Base-by-base conservation (phyloP, 2,888 invertebrate genomes). In the Bellardia pandia region DNA sequence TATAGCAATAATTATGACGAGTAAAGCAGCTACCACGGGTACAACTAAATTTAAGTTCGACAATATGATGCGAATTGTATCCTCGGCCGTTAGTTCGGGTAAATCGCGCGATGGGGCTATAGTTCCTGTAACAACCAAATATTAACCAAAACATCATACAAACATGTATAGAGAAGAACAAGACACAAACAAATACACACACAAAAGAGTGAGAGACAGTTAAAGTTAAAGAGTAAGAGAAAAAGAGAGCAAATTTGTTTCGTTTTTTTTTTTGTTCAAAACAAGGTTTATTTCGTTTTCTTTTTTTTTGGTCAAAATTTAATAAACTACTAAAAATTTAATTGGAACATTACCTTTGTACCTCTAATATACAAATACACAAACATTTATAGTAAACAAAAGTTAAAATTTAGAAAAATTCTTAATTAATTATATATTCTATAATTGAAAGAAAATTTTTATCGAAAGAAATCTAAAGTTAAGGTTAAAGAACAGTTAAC, bases 31-130 rank as follows among this genome's bases (percentile, higher is more conserved):
- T 93, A 97, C 97, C 91, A 98, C 97, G 82, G 98, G 98, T 92
- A 98, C 97, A 94, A 98, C 97, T 93, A 98, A 96, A 95, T 98
- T 98, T 93, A 98, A 96, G 94, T 98, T 97, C 91, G 97, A 96
- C 94, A 98, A 96, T 94, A 98, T 96, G 93, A 97, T 96, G 95
- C 96, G 96, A 94, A 97, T 95, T 91, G 97, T 97, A 94, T 97
- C 97, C 94, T 97, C 97, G 92, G 96, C 95, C 92, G 96, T 96
- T 92, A 96, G 95, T 91, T 96, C 95, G 93, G 96, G 96, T 92
- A 97, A 95, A 94, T 97, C 97, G 94, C 97, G 96, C 94, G 96
- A 96, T 94, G 98, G 98, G 94, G 98, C 97, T 95, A 98, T 97
- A 95, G 98, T 98, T 96, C 98, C 98, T 98, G 97, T 96, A 97